Conservation (phyloP, 2,888 invertebrate genomes). For the Yponomeuta cagnagella region DNA sequence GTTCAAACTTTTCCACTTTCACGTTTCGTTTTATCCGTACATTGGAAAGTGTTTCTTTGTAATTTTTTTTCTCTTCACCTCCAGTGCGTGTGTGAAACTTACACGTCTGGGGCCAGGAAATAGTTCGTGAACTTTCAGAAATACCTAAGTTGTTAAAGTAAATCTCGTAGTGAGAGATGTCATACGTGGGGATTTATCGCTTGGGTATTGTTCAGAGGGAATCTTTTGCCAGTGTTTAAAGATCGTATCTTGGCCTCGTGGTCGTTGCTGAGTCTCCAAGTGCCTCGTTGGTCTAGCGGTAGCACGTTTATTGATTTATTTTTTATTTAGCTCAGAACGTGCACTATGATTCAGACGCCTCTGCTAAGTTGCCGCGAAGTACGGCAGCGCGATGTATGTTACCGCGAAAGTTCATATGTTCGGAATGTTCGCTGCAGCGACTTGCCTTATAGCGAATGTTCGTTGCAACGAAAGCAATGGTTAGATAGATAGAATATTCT, state of each 20-base stretch:
- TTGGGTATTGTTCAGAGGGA: neutral
- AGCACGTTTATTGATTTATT: too few species aligned
- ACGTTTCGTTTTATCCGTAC: conserved; percentile 65
- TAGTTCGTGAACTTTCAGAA: neutral
- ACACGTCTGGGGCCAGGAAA: neutral
- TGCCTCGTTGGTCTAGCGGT: too few species aligned
- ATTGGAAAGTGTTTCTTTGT: conserved; percentile 58
- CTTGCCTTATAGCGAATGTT: too few species aligned
- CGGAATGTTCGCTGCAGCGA: too few species aligned
- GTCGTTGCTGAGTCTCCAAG: too few species aligned
- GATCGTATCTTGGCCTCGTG: neutral
- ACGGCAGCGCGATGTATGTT: too few species aligned
- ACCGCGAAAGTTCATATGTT: too few species aligned
- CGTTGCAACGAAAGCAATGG: too few species aligned
- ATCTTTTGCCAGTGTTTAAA: neutral
- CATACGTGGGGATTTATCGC: neutral
- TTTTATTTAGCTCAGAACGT: too few species aligned
- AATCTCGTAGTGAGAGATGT: neutral
- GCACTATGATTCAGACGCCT: too few species aligned
- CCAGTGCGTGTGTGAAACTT: conserved; percentile 28
- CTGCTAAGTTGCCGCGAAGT: too few species aligned
- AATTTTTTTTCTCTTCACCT: conserved; percentile 58
- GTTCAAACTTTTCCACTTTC: conserved; percentile 68
- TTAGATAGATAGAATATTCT: too few species aligned
- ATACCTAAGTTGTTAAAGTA: neutral